These are phyloP conservation scores for Leucoma salicis DNA, from an alignment of 2,888 invertebrate genomes.

Conservation along the genomic window DNA sequence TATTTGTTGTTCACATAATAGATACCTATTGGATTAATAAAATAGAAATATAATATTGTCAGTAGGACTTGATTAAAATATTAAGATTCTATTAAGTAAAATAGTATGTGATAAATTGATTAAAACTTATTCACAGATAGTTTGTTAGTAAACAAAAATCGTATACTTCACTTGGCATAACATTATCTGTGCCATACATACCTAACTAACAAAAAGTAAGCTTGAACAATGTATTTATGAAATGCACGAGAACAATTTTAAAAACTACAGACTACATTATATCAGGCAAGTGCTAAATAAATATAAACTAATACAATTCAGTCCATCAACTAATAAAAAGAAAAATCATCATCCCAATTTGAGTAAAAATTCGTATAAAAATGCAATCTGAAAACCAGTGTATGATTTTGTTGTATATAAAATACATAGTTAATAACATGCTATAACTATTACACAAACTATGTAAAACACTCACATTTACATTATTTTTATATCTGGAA, in stretches of 20 bases:
- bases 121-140: slow-evolving; percentile 42
- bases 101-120: neutral
- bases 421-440: slow-evolving; percentile 15
- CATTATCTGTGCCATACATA: neutral
- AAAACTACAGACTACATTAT: neutral
- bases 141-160: slow-evolving; percentile 15
- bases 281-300: neutral
- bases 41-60: neutral
- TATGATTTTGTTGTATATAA: neutral
- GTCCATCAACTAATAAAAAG: neutral
- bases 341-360: too few relatives aligned
- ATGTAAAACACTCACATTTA: slow-evolving; percentile 17
- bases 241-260: neutral
- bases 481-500: slow-evolving; percentile 22
- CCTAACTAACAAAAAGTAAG: neutral
- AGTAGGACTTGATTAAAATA: neutral
- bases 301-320: neutral
- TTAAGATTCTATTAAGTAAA: neutral
- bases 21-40: neutral
- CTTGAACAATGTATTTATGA: neutral
- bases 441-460: slow-evolving; percentile 10
- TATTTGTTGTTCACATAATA: neutral
- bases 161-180: neutral
- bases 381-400: neutral
- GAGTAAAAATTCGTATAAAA: neutral